phyloP scores from a whole-genome alignment of 2,113 vertebrate species.

The Phocoena sinus region DNA sequence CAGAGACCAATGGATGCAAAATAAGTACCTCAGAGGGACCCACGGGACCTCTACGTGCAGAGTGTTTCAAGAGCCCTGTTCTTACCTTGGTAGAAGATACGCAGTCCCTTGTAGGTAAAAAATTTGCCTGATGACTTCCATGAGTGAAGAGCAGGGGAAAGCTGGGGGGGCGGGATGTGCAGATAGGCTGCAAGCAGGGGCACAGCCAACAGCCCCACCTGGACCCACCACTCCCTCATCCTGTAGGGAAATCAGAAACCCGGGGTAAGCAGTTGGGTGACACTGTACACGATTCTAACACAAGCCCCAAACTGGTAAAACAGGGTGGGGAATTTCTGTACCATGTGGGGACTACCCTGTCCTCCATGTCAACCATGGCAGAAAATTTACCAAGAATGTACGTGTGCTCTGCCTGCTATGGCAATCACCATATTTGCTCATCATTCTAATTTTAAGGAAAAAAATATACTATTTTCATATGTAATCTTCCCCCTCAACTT shows the following conservation, averaged over 20 bases:
- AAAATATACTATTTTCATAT: background rate
- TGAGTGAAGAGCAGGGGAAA: constrained; percentile 86
- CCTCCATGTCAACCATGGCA: background rate
- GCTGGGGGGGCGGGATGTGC: constrained; percentile 90
- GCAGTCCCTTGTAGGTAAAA: constrained; percentile 87
- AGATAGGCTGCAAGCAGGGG: constrained; percentile 93
- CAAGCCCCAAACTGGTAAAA: background rate
- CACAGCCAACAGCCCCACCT: constrained; percentile 86
- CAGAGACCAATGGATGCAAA: background rate
- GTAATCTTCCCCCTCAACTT: background rate
- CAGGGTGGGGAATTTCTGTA: background rate
- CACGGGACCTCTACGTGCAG: rapidly evolving
- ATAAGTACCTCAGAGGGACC: background rate
- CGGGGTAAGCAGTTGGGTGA: background rate
- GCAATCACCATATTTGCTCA: background rate
- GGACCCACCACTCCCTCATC: constrained; percentile 96
- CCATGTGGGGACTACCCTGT: background rate
- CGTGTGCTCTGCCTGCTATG: background rate
- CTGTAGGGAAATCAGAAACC: constrained; percentile 63
- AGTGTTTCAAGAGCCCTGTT: background rate
- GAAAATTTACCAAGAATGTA: background rate
- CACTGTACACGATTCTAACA: rapidly evolving
- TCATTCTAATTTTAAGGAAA: background rate
- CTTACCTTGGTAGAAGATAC: constrained; percentile 93
- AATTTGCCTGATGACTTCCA: constrained; percentile 87